phyloP scores from a whole-genome alignment of 2,797 vertebrate species.

The Platalea minor region DNA sequence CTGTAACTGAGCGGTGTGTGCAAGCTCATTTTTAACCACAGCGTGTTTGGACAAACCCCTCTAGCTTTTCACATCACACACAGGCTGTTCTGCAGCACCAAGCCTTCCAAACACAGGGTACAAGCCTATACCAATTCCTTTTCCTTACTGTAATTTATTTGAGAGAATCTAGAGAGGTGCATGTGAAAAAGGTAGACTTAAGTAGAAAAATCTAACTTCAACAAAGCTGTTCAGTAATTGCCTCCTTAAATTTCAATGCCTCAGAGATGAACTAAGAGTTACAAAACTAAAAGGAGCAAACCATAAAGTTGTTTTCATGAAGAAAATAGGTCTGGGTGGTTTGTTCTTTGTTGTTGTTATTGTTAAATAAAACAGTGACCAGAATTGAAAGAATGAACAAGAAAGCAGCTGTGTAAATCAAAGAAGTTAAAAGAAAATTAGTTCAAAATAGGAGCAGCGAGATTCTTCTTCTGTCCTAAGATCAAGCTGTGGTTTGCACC shows the following conservation, averaged over 20 bases:
- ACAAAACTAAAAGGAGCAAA: not conserved
- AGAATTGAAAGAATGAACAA: not conserved
- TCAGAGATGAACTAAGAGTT: not conserved
- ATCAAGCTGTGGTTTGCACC: not conserved
- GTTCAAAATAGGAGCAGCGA: not conserved
- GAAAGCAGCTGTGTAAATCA: not conserved
- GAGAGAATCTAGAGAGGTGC: not conserved
- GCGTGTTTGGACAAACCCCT: not conserved
- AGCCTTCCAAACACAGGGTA: not conserved
- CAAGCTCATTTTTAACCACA: not conserved
- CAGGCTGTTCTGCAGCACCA: not conserved
- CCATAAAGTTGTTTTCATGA: not conserved
- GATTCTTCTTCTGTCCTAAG: not conserved
- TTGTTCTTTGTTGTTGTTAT: not conserved
- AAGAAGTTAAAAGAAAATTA: not conserved
- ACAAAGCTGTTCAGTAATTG: not conserved
- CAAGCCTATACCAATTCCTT: rapidly evolving
- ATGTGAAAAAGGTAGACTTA: not conserved
- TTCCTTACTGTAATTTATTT: not conserved
- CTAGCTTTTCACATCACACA: not conserved
- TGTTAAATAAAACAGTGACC: not conserved
- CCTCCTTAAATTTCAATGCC: not conserved
- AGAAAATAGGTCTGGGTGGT: not conserved
- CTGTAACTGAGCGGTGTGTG: not conserved
- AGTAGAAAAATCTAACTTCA: not conserved